Conservation (phyloP, 2,888 invertebrate species). For the Dugesia japonica region DNA sequence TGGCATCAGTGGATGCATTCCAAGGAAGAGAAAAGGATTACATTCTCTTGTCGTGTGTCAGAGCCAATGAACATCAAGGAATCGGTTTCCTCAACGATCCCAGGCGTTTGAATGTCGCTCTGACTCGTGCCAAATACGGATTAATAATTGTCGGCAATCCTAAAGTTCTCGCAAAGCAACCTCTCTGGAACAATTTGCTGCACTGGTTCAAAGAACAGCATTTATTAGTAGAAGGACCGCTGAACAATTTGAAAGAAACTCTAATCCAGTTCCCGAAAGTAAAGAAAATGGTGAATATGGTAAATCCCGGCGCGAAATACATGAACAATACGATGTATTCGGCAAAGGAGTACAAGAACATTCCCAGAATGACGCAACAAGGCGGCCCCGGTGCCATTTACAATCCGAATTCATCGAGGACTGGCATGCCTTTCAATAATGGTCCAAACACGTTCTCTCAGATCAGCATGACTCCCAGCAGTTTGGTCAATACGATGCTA, state of each 20-base stretch:
- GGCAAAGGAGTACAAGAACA: too few species aligned
- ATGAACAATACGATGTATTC: background rate
- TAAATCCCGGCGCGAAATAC: slow-evolving; percentile 57
- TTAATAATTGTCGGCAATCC: slow-evolving; percentile 97
- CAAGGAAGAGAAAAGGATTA: slow-evolving; percentile 97
- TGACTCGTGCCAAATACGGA: slow-evolving; percentile 80
- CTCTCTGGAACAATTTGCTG: slow-evolving; percentile 88
- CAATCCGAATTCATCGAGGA: too few species aligned
- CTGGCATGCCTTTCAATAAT: background rate
- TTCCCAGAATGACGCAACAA: too few species aligned
- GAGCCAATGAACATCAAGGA: slow-evolving; percentile 92
- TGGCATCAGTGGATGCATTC: slow-evolving; percentile 97
- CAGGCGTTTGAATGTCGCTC: slow-evolving; percentile 81
- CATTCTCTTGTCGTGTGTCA: slow-evolving; percentile 93
- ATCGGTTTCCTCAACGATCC: slow-evolving; percentile 97
- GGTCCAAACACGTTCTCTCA: background rate
- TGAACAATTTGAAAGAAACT: slow-evolving; percentile 87
- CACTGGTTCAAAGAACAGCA: slow-evolving; percentile 93
- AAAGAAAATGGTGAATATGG: slow-evolving; percentile 76
- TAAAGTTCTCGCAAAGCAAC: slow-evolving; percentile 90
- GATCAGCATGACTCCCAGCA: background rate
- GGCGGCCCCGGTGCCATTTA: too few species aligned
- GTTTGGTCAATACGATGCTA: background rate
- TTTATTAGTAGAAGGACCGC: slow-evolving; percentile 84
- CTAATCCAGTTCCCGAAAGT: slow-evolving; percentile 82